Conservation (phyloP, 2,797 vertebrate genomes). For the Nannoperca obscura region DNA sequence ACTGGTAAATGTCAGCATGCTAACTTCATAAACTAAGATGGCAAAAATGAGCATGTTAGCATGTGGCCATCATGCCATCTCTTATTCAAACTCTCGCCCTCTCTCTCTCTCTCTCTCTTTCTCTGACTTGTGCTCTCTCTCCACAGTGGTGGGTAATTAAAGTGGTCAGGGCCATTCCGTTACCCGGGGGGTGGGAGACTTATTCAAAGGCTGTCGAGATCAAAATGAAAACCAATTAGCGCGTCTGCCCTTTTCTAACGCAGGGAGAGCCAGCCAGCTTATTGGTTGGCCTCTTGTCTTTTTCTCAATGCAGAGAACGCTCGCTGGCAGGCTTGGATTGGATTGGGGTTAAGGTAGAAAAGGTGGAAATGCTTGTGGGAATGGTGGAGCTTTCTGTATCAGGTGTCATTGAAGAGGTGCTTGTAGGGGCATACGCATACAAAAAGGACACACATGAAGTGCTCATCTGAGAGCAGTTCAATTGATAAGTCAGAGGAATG, state of each 20-base stretch:
- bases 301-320: constrained; percentile 39
- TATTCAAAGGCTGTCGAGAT: constrained; percentile 75
- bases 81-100: constrained; percentile 31
- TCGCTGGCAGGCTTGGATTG: constrained; percentile 32
- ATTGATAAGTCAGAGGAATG: constrained; percentile 11
- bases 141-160: constrained; percentile 71
- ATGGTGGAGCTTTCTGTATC: constrained; percentile 17
- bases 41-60: neutral
- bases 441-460: constrained; percentile 19
- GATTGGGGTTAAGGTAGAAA: constrained; percentile 54
- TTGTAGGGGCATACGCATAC: constrained; percentile 27
- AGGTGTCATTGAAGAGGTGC: constrained; percentile 31
- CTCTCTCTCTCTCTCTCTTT: constrained; percentile 11
- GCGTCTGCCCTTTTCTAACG: constrained; percentile 69
- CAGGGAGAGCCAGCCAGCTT: constrained; percentile 40
- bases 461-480: constrained; percentile 6
- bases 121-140: constrained; percentile 23
- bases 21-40: no score
- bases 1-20: no score
- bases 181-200: constrained; percentile 68
- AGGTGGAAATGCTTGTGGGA: constrained; percentile 37
- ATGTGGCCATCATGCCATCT: constrained; percentile 39
- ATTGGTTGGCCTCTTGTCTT: constrained; percentile 56
- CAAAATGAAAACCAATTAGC: constrained; percentile 83
- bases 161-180: constrained; percentile 70